phyloP scores from a whole-genome alignment of 2,888 invertebrate genomes.

The Tetranychus truncatus region DNA sequence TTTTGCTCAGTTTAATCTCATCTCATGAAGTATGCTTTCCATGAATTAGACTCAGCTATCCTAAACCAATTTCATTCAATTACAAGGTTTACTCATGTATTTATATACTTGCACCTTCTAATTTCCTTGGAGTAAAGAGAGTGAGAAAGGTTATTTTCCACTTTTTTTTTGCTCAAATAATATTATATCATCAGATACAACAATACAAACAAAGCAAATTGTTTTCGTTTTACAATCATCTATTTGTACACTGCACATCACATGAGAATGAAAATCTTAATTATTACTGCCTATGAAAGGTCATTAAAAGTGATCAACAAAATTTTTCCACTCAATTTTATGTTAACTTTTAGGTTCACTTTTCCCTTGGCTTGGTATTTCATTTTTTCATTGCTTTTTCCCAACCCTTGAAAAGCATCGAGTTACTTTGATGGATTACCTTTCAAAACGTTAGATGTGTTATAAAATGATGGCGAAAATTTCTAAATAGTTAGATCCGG shows the following conservation, averaged over 20 bases:
- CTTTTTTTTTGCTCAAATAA: too few species aligned
- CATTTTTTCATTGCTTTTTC: neutral
- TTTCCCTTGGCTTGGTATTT: neutral
- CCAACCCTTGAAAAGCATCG: neutral
- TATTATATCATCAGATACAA: too few species aligned
- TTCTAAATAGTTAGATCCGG: neutral
- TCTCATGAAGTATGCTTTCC: too few species aligned
- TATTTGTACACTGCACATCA: neutral
- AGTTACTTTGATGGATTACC: neutral
- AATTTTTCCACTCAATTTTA: neutral
- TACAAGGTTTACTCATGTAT: neutral
- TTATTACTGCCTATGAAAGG: neutral
- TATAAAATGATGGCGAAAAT: neutral
- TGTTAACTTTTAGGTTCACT: neutral
- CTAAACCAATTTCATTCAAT: too few species aligned
- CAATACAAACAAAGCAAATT: too few species aligned
- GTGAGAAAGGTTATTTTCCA: too few species aligned
- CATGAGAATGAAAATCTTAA: neutral
- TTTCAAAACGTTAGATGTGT: neutral
- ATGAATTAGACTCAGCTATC: too few species aligned
- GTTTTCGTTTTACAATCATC: too few species aligned
- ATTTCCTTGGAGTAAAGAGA: neutral
- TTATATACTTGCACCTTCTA: neutral
- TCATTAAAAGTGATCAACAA: neutral
- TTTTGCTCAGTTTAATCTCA: too few species aligned